A percentile compares a stretch with the other conserved stretches of the same genome.
phyloP scores from a whole-genome alignment of 2,797 vertebrate genomes.

The Phalloptychus januarius region DNA sequence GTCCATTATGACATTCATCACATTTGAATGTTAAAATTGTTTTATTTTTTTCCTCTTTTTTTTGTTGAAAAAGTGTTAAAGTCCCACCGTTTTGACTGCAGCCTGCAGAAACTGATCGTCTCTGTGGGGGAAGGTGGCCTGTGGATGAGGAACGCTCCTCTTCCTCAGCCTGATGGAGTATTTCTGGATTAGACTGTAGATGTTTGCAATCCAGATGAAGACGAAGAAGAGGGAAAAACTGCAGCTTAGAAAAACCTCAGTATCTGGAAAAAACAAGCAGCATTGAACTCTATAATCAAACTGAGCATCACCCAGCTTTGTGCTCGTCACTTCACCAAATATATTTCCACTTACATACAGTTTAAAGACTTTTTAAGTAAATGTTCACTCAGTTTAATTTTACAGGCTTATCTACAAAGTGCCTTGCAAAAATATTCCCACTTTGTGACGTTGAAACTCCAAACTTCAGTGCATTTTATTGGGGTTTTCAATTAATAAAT shows the following conservation, averaged over 20 bases:
- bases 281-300: background rate
- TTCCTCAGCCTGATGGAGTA: constrained; percentile 52
- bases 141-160: constrained; percentile 6
- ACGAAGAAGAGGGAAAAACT: constrained; percentile 44
- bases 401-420: background rate
- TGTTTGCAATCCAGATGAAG: constrained; percentile 61
- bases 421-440: background rate
- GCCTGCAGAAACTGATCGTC: constrained; percentile 11
- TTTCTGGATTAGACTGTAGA: constrained; percentile 61
- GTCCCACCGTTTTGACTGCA: constrained; percentile 49
- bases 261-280: background rate
- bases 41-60: background rate
- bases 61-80: constrained; percentile 58
- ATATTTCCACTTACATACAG: background rate
- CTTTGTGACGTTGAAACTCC: background rate
- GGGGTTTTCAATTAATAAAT: background rate
- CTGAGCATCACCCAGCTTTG: background rate
- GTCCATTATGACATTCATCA: background rate
- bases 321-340: background rate
- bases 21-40: background rate
- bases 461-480: no score
- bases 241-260: constrained; percentile 4
- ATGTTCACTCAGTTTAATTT: background rate
- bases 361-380: background rate
- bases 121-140: constrained; percentile 20